Base-by-base conservation (phyloP, 2,888 invertebrate genomes). In the Apodemia mormo region DNA sequence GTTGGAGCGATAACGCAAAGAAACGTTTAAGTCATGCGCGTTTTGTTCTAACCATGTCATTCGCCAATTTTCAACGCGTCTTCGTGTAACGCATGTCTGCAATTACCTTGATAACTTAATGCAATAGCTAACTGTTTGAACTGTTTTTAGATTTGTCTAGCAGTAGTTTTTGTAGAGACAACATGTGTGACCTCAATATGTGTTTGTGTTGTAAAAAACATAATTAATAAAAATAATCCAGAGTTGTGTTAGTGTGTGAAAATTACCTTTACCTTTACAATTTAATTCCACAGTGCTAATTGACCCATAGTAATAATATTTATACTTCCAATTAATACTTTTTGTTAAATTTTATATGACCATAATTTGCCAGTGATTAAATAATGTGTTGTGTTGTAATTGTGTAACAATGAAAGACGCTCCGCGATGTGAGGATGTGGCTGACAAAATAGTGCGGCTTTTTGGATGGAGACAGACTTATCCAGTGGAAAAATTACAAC, bases 381-480 rank as follows among this genome's bases (percentile, higher is more conserved):
- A 30, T 66, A 68, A 43, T 69, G 54, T 61, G 69, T 58, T 56
- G 22, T 4, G 33, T 29, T 9, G 12, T 45, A 45, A 45, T 12
- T n/a, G 33, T 61, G 14, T 61, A 61, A 85, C 70, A 64, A 95
- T 95, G 95, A 95, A 95, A 83, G 95, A 95, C 77, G 92, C 95
- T 77, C 95, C 95, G 73, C 95, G 96, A 76, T 96, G 96, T 86
- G 95, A 96, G 79, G 96, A 96, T 81, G 95, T 96, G 79, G 96
- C 96, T 8, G 96, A 96, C 82, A 96, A 96, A 89, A 84, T 97
- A 75, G 96, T 95, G 78, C 95, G 96, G 75, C 91, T 96, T 74
- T 96, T 97, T 82, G 96, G 96, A 70, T 96, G 96, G 96, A 92
- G 96, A 77, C 96, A 96, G 85, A 96, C 96, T 9, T 96, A 96